Base-by-base conservation (phyloP, 2,797 vertebrate species). In the Podarcis siculus region DNA sequence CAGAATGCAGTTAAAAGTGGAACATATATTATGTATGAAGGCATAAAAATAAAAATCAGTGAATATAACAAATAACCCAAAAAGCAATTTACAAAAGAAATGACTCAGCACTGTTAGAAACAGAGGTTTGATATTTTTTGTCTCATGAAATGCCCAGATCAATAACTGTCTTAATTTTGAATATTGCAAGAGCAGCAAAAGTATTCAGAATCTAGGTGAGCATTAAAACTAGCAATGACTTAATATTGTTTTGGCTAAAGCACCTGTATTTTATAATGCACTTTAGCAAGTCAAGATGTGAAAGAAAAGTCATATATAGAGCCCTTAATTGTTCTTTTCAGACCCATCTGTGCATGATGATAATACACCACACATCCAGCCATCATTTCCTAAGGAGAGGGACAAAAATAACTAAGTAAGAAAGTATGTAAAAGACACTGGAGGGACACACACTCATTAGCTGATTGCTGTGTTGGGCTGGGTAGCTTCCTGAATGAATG, bases 161-260 rank as follows among this genome's bases (percentile, higher is more conserved):
- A 95, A 93, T 95, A 95, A 94, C 67, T 19, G 83, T 88, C 91
- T 89, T 93, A 92, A 93, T 95, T 95, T 89, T 91, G 92, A 94
- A 91, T 92, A 93, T 90, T 93, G 86, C 87, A 90, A 85, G 86
- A 89, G 90, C 61, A 92, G 88, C 93, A 94, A 92, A 95, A 92
- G 85, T 64, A 89, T 89, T 91, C 90, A 90, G 86, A 69, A 87
- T 88, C 87, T 90, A 88, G 83, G 88, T 91, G 87, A 93, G 91
- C 87, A 87, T 92, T 93, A 94, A 91, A 92, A 91, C 73, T 82
- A 90, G 83, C 67, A 45, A 86, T 85, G 92, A 91, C 94, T 94
- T 93, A 93, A 91, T 90, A 91, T 49, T 83, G 86, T 79, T 37
- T 67, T 89, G 69, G 87, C 89, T 86, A 95, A 93, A 92, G 55